Evolutionary conservation across 64 coral and sea anemone species (phyloP), one percentile per base, ranked within the genome.

Genomic region (Dendronephthya gigantea): DNA sequence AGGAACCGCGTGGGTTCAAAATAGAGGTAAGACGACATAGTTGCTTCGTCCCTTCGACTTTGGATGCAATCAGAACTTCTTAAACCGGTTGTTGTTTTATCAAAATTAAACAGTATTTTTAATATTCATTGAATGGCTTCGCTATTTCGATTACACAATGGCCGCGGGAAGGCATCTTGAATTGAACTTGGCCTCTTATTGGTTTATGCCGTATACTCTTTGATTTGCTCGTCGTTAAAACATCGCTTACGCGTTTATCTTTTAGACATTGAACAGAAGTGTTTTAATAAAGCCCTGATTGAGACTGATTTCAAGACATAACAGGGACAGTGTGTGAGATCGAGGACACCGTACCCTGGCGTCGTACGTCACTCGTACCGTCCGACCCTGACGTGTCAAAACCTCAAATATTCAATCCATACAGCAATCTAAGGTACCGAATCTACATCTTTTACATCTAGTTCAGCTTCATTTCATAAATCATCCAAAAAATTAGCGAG

Each of bases 121-220:
- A 79, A 79, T 79, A 79, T 79, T 79, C 72, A 79, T 29, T 79
- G 9, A 79, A 79, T 79, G 72, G 36, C 72, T 79, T 39, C 72
- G 72, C 16, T 36, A 30, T 79, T 34, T 36, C 36, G 72, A 79
- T 79, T 13, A 79, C 72, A 79, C 72, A 79, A 79, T 79, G 31
- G 72, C 72, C 72, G 72, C 72, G 72, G 72, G 69, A 36, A 36
- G 72, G 72, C 32, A 79, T 8, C 36, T 79, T 34, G 28, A 34
- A 16, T 79, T 19, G 19, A 39, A 79, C 27, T 79, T 79, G 72
- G 9, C 37, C 0, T 66, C 58, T 79, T 33, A 79, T 79, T 79
- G 72, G 72, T 17, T 39, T 34, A 33, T 28, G 13, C 72, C 13
- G 72, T 39, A 8, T 79, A 34, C 9, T 34, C 72, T 0, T 29